Base-by-base conservation (phyloP, 2,888 invertebrate genomes). In the Himalopsyche tibetana region DNA sequence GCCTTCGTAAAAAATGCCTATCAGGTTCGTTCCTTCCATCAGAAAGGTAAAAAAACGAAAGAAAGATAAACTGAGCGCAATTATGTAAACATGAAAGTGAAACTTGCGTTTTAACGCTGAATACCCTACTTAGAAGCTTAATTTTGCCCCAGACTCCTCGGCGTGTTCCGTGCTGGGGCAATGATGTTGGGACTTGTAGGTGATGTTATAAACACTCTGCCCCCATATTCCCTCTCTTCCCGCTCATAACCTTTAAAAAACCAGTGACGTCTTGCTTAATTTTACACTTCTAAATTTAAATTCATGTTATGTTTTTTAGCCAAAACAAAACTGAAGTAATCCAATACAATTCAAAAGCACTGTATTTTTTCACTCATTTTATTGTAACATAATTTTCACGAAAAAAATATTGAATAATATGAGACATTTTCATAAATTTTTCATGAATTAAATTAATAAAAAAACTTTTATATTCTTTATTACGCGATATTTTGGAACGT, bases 21-120 rank as follows among this genome's bases (percentile, higher is more conserved):
- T 19, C 63, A n/a, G 19, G 19, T 28, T 4, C 63, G 12, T 15
- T 3, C 63, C 5, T 15, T 84, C 45, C 80, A 38, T 80, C 80
- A 80, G 45, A 55, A 80, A 80, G 79, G 63, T 8, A 63, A 63
- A 63, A 63, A 63, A 63, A 63, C 19, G 80, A 86, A 86, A 83
- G 86, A 85, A 88, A 85, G 86, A 88, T 83, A 86, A 82, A 85
- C 82, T 81, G 85, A 19, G 83, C 84, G 80, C 86, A 85, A 86
- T 86, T 87, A 84, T 86, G 87, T 86, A 84, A 86, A 88, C 83
- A 86, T 85, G 86, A 86, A 83, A 86, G 86, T 84, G 84, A 86
- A 88, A 86, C 85, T 88, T 88, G 82, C 86, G 82, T 88, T 86
- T 88, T 85, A 86, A 80, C 83, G 82, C 82, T 69, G 84, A 86